These are phyloP conservation scores for Polydrusus cervinus DNA, from an alignment of 2,888 invertebrate species.

Conservation along the genomic window DNA sequence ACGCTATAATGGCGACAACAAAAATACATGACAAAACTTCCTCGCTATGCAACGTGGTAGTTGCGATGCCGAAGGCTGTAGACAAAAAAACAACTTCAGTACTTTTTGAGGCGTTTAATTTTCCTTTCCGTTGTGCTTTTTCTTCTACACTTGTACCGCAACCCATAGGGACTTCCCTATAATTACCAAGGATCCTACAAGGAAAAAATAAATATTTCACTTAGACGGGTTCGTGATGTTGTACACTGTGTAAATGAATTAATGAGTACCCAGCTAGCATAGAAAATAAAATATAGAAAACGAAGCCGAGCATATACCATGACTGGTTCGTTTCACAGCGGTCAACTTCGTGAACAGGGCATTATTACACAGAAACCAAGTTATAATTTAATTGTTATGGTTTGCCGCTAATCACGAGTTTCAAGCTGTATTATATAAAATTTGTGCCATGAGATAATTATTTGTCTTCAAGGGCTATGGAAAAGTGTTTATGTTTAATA, in stretches of 20 bases:
- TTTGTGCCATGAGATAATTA: constrained; percentile 19
- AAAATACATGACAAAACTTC: too few relatives aligned
- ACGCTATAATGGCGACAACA: too few relatives aligned
- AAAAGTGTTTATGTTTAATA: too few relatives aligned
- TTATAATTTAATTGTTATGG: constrained; percentile 48
- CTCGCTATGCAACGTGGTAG: too few relatives aligned
- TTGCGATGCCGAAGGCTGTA: neutral
- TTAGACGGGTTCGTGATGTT: constrained; percentile 37
- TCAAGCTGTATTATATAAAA: constrained; percentile 13
- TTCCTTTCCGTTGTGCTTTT: neutral
- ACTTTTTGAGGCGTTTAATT: neutral
- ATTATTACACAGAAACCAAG: constrained; percentile 40
- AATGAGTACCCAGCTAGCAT: constrained; percentile 37
- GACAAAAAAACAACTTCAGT: neutral
- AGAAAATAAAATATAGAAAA: constrained; percentile 30
- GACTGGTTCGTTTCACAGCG: constrained; percentile 27
- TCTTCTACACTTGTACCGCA: neutral
- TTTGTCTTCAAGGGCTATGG: constrained; percentile 1
- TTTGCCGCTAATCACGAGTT: constrained; percentile 40
- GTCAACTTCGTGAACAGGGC: constrained; percentile 41
- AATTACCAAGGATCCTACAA: constrained; percentile 23
- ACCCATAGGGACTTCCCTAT: constrained; percentile 26
- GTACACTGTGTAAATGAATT: constrained; percentile 43
- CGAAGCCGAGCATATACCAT: constrained; percentile 17
- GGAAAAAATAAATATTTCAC: constrained; percentile 38